Evolutionary conservation across 1,140 invertebrate genomes (phyloP), one percentile per base, ranked within the genome.

Genomic region (Drosophila melanica): DNA sequence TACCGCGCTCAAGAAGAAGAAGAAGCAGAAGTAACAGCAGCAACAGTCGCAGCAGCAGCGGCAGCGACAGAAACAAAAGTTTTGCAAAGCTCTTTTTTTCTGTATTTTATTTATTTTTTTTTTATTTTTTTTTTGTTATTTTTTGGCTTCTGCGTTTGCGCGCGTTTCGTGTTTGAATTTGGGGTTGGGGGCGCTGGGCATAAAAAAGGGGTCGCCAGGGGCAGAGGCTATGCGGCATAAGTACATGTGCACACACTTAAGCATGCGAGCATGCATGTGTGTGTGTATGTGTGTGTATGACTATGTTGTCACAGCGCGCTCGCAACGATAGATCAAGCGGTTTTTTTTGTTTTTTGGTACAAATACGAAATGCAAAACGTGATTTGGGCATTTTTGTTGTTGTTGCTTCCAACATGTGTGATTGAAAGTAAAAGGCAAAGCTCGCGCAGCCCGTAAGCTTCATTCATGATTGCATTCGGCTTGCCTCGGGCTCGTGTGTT

Each of bases 351-450:
- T 72, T 67, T 70, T 59, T 60, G 41, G 62, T 67, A 72, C 47
- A 72, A 72, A 66, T 39, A 67, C 69, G 58, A 72, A 67, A 68
- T 75, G 69, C 74, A 80, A 85, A 77, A 85, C 66, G 75, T 66
- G 59, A 78, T 69, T 81, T 75, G 79, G 55, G 75, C 23, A 57
- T 33, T 51, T 37, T 35, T 59, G 42, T n/a, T 72, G 41, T 55
- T 50, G 37, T 57, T 44, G 18, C 16, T 39, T 14, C 65, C 20
- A 76, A 48, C 67, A 82, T 70, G 47, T 89, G 66, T 72, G 85
- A 90, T 90, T 90, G 87, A 90, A 90, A 90, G 87, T 90, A 90
- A 90, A 90, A 90, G 89, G 81, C 76, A 89, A 87, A 87, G 82
- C 84, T 87, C 80, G 73, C 71, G 60, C 81, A 64, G 67, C 59